Evolutionary conservation across 2,113 vertebrate genomes (phyloP).

Genomic region (Cyanoderma ruficeps): DNA sequence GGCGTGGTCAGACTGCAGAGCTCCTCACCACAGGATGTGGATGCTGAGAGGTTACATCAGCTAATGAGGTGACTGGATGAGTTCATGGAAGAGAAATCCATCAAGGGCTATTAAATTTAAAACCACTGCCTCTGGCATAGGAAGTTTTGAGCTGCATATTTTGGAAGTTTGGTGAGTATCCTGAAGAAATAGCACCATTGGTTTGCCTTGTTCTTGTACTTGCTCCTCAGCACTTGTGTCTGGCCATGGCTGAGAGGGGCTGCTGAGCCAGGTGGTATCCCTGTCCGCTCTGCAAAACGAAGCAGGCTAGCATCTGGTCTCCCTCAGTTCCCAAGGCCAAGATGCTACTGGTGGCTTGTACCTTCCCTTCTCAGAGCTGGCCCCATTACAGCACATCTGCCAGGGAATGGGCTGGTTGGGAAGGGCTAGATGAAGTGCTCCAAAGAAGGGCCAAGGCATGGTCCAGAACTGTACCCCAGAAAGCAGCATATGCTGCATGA

Average conservation of each 20-base stretch:
- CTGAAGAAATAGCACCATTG: background rate
- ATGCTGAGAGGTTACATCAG: conserved; percentile 49
- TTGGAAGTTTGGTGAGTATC: background rate
- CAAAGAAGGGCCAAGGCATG: background rate
- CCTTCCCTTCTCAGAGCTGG: background rate
- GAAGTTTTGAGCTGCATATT: conserved; percentile 3
- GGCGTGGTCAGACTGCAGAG: background rate
- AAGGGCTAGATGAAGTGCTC: background rate
- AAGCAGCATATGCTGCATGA: background rate
- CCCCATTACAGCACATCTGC: accelerated
- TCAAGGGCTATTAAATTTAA: conserved; percentile 46
- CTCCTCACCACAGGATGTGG: conserved; percentile 55
- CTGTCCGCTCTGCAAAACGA: background rate
- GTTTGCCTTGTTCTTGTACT: background rate
- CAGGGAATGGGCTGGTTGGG: background rate
- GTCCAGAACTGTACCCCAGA: background rate
- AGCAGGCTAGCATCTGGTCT: accelerated
- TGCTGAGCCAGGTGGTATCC: background rate
- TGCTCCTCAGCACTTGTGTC: accelerated
- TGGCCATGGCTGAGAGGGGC: background rate
- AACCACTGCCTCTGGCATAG: conserved; percentile 39
- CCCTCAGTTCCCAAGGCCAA: background rate
- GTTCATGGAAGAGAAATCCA: conserved; percentile 60
- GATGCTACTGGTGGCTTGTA: background rate
- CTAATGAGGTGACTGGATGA: conserved; percentile 61